Evolutionary conservation across 2,797 vertebrate species (phyloP), one percentile per base, ranked within the genome.

Genomic region (Paratrypauchen microcephalus): DNA sequence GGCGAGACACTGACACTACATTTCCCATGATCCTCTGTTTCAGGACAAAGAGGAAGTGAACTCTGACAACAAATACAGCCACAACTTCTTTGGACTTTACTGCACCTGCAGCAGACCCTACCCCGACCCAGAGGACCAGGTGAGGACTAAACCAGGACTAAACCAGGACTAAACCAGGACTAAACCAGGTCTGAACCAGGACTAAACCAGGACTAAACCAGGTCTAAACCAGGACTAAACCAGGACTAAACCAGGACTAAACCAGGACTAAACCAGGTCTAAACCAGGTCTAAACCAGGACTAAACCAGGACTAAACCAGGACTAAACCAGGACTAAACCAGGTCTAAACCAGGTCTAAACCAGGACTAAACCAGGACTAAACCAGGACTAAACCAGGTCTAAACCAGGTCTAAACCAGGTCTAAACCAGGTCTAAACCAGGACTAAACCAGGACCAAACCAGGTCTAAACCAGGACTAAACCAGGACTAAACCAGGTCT

Each of bases 71-170:
- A 98, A 96, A 82, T 99, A 99, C 83, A 98, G 95, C 72, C 95
- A 97, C 59, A 99, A 99, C 89, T 99, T 99, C 86, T 96, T 95
- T 4, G 97, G 97, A 52, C 85, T 97, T 57, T 99, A 99, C 74
- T 99, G 97, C 72, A 94, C 90, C 71, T 99, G 97, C 79, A 93
- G 96, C 81, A 93, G 96, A 74, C 97, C 97, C 0, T 99, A 99
- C 69, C 97, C 97, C 4, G 97, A 99, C 88, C 95, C 96, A 15
- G 97, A 98, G 21, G 97, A 99, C 79, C 95, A 97, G 96, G 97
- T 99, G 72, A 86, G 65, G 21, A 19, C 1, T 19, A 5, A 9
- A 61, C 59, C 30, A 39, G 16, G 28, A 54, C 52, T 54, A 6
- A 18, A 19, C 18, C 48, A 5, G 19, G 47, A 19, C 47, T 48